Evolutionary conservation across 2,888 invertebrate species (phyloP), one percentile per base, ranked within the genome.

Genomic region (Eupithecia pulchellata): DNA sequence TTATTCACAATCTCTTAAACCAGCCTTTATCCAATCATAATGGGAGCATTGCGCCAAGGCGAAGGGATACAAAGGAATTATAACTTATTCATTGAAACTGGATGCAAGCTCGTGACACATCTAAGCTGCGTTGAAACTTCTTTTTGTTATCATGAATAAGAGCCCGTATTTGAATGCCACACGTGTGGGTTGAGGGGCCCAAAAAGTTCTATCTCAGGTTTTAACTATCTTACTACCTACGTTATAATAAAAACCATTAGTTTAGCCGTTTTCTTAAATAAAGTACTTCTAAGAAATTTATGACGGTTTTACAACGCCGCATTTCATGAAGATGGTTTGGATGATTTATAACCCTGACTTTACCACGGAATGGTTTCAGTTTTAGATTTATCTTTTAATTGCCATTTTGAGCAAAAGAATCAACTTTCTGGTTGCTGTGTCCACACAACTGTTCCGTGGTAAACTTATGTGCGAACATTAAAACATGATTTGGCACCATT

Each of bases 111-210:
- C 55, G 64, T 72, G 74, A 73, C 75, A 71, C 69, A 73, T 74
- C 71, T 75, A 69, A 77, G 73, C 73, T 71, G 36, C 66, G 72
- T 74, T 72, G 72, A 76, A 73, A 69, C 65, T 62, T 65, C 65
- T 78, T 76, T 75, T 73, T 78, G 71, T 77, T 64, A 68, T 65
- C 64, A 70, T 77, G 75, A 74, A 76, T 78, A 78, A 75, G 68
- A 65, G 73, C 67, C 75, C 66, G 64, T 67, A 73, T 74, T 71
- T 67, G 64, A 68, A 72, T 75, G 65, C 17, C 66, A 75, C 78
- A 75, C 75, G 78, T 77, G 77, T 78, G 72, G 75, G 75, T 67
- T 66, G 75, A 73, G 69, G 75, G 74, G 71, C 64, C 69, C 71
- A 72, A 60, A 68, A 68, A 62, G 65, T 75, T 73, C 34, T 52